Conservation (phyloP, 2,797 vertebrate genomes). For the Salmo trutta region DNA sequence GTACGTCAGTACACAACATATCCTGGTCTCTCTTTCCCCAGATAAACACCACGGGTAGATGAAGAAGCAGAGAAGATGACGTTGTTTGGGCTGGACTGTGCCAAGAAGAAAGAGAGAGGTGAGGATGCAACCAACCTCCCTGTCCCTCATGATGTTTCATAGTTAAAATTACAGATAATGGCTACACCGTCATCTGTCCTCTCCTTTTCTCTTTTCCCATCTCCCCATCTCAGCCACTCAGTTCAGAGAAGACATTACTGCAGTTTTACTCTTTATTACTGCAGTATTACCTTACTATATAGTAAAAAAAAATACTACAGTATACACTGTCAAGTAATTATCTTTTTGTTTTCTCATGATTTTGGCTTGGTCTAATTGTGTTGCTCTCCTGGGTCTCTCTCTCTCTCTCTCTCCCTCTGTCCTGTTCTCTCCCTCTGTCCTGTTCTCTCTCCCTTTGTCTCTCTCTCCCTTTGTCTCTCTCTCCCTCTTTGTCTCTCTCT, state of each 20-base stretch:
- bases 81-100: conserved; percentile 65
- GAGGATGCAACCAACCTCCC: background rate
- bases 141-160: too few relatives aligned
- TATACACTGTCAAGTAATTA: background rate
- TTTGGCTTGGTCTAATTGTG: too few relatives aligned
- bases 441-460: background rate
- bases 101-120: conserved; percentile 65
- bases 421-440: background rate
- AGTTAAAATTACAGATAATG: too few relatives aligned
- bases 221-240: background rate
- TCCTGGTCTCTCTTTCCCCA: conserved; percentile 27
- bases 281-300: background rate
- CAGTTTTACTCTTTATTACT: background rate
- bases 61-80: conserved; percentile 61
- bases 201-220: background rate
- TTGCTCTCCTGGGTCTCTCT: too few relatives aligned
- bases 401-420: too few relatives aligned
- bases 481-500: background rate
- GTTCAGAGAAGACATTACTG: too few relatives aligned
- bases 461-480: background rate
- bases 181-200: too few relatives aligned
- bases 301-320: background rate
- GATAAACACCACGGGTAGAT: conserved; percentile 55
- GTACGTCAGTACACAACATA: too few relatives aligned
- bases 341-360: too few relatives aligned